These are phyloP conservation scores for Microcebus tavaratra DNA, from an alignment of 2,113 vertebrate species.

Conservation along the genomic window DNA sequence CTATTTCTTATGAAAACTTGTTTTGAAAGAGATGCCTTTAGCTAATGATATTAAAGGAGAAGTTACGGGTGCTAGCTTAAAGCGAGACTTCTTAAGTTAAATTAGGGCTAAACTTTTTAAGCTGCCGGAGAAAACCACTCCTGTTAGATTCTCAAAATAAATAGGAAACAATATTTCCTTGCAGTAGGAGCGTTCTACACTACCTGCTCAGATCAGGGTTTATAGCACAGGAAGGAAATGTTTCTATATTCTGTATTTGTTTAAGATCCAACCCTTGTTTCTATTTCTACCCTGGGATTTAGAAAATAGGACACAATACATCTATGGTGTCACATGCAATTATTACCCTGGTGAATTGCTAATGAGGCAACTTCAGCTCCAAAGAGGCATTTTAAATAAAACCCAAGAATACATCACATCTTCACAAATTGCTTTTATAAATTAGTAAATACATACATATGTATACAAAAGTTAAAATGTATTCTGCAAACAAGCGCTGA, in stretches of 20 bases:
- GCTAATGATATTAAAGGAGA: conserved; percentile 12
- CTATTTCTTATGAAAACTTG: not conserved
- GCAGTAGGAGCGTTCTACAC: not conserved
- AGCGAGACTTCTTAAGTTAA: not conserved
- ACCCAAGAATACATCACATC: conserved; percentile 4
- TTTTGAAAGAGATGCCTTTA: not conserved
- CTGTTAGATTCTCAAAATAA: not conserved
- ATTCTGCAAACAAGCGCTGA: not conserved
- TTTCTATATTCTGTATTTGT: not conserved
- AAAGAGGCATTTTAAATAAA: conserved; percentile 55
- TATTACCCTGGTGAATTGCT: conserved; percentile 50
- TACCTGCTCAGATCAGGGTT: not conserved
- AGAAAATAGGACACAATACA: conserved; percentile 57
- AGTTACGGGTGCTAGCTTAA: not conserved
- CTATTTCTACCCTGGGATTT: conserved; percentile 26
- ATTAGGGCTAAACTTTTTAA: not conserved
- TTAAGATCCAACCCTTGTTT: conserved; percentile 33
- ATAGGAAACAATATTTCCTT: not conserved
- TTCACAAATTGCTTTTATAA: conserved; percentile 59
- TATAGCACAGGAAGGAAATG: not conserved
- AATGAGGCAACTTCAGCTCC: conserved; percentile 23
- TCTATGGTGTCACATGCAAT: conserved; percentile 43
- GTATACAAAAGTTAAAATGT: not conserved
- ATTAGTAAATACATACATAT: conserved; percentile 47
- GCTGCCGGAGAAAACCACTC: not conserved